Evolutionary conservation across 2,888 invertebrate genomes (phyloP), one percentile per base, ranked within the genome.

Genomic region (Ornithoptera priamus): DNA sequence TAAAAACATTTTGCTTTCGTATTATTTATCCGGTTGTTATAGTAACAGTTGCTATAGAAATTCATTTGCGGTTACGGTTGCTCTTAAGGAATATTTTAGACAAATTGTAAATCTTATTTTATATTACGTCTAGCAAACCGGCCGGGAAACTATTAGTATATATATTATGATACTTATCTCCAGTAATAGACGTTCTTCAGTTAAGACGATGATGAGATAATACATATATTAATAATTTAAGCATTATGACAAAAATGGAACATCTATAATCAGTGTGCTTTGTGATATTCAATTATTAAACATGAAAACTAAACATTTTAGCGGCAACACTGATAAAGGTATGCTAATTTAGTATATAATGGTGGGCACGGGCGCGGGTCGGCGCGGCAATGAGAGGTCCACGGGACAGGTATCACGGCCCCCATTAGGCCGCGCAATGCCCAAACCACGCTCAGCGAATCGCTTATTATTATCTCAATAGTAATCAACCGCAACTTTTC

Each of bases 341-440:
- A 65, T 65, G 65, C 57, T 65, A 69, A 70, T 66, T 42, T 65
- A 53, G 62, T 62, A 50, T n/a, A 46, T 70, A 66, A 70, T 65
- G 12, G 30, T 18, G 15, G 65, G 57, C 75, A 74, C 74, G 75
- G 75, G 69, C 68, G 69, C 72, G 68, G 73, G 72, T 73, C 76
- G 42, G 73, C 81, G 82, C 76, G 42, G 72, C 81, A 81, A 84
- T 85, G 74, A 85, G 77, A 81, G 83, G 75, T 76, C 78, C 75
- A 77, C 70, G 71, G 61, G 46, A 65, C 70, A 74, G 76, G 74
- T 75, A 75, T 77, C 75, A 76, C 75, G 77, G 74, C 71, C 74
- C 69, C 76, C 76, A 83, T 80, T 75, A 76, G 57, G 36, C n/a
- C 18, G 62, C 57, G 57, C 17, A 22, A 10, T 24, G 57, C 68